Percentiles rank a stretch among this genome's conserved stretches.
Evolutionary conservation across 2,888 invertebrate genomes (phyloP).

Genomic region (Ditula angustiorana): DNA sequence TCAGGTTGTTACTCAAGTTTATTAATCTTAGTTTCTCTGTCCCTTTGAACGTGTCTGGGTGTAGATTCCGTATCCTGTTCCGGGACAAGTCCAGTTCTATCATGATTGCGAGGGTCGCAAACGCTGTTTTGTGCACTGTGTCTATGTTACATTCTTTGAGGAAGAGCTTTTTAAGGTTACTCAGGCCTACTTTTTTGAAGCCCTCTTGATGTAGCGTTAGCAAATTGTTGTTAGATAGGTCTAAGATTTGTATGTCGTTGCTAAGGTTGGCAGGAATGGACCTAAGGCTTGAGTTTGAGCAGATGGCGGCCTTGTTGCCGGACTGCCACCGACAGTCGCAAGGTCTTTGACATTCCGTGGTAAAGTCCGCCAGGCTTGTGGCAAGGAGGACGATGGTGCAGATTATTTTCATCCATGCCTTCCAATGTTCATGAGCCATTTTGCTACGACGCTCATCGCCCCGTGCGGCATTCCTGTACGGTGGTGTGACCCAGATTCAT

Average conservation of each 20-base stretch:
- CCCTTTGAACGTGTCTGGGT: slow-evolving; percentile 89
- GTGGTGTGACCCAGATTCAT: slow-evolving; percentile 40
- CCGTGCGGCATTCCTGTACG: slow-evolving; percentile 75
- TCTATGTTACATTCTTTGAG: slow-evolving; percentile 91
- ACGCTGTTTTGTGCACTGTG: slow-evolving; percentile 89
- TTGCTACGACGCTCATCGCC: slow-evolving; percentile 79
- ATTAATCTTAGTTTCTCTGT: slow-evolving; percentile 90
- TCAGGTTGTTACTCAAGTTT: slow-evolving; percentile 90
- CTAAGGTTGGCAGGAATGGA: slow-evolving; percentile 90
- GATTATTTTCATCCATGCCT: slow-evolving; percentile 77
- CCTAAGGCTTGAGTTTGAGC: slow-evolving; percentile 88
- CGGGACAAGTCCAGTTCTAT: slow-evolving; percentile 93
- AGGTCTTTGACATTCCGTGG: slow-evolving; percentile 87
- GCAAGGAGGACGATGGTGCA: slow-evolving; percentile 63
- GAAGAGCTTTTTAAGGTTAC: slow-evolving; percentile 93
- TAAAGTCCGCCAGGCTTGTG: slow-evolving; percentile 81
- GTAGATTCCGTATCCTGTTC: slow-evolving; percentile 88
- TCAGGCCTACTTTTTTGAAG: slow-evolving; percentile 89
- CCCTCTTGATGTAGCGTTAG: slow-evolving; percentile 87
- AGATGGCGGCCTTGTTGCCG: slow-evolving; percentile 94
- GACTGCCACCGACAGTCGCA: slow-evolving; percentile 95
- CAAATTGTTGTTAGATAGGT: slow-evolving; percentile 90
- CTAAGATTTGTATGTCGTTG: slow-evolving; percentile 89
- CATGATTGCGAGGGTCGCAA: slow-evolving; percentile 90
- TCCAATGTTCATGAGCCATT: slow-evolving; percentile 82